phyloP scores from a whole-genome alignment of 2,797 vertebrate species.

The Tinamus major region DNA sequence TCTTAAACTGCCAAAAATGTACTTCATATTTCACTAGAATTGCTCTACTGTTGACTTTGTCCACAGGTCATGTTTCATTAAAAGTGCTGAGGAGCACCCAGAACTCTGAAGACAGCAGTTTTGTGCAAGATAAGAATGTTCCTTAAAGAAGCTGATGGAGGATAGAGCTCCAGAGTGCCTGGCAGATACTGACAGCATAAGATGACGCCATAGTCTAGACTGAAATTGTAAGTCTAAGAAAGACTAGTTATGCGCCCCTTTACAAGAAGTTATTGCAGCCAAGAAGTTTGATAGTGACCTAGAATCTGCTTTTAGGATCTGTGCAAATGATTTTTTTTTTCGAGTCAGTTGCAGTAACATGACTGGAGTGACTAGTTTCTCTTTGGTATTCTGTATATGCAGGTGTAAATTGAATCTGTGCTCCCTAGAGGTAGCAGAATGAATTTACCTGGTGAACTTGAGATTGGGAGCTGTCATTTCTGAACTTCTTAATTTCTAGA shows the following conservation, averaged over 20 bases:
- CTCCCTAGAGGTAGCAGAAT: not conserved
- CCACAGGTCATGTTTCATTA: slow-evolving; percentile 30
- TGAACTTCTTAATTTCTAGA: not conserved
- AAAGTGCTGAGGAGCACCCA: slow-evolving; percentile 15
- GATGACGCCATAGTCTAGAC: not conserved
- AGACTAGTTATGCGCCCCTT: slow-evolving; percentile 15
- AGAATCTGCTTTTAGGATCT: not conserved
- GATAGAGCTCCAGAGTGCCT: not conserved
- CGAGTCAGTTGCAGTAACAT: not conserved
- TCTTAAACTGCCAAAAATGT: not conserved
- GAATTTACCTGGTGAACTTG: not conserved
- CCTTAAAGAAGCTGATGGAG: slow-evolving; percentile 36
- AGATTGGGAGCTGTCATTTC: not conserved
- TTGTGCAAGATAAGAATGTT: slow-evolving; percentile 56
- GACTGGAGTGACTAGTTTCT: not conserved
- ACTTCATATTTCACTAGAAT: not conserved
- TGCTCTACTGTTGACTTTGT: not conserved
- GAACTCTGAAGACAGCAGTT: slow-evolving; percentile 49
- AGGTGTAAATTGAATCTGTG: not conserved
- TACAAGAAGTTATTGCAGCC: not conserved
- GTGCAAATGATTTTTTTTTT: not conserved
- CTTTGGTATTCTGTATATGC: not conserved
- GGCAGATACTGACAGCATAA: slow-evolving; percentile 1
- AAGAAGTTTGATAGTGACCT: not conserved
- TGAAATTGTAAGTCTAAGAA: slow-evolving; percentile 41